phyloP scores from a whole-genome alignment of 2,113 vertebrate species.

The Brienomyrus longianalis region DNA sequence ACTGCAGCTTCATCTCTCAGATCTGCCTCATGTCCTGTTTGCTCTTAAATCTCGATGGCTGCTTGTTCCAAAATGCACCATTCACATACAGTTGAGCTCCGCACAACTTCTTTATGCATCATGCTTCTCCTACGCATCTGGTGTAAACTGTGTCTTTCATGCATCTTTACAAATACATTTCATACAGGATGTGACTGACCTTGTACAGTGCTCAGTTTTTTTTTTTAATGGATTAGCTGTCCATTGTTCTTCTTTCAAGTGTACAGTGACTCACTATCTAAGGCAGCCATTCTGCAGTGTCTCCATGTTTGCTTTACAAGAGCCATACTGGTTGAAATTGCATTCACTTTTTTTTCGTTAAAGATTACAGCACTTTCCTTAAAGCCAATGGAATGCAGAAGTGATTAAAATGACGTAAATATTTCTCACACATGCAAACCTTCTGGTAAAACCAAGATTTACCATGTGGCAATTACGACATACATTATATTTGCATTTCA shows the following conservation, averaged over 20 bases:
- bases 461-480: not conserved
- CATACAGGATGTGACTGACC: not conserved
- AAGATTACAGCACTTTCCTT: not conserved
- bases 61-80: not conserved
- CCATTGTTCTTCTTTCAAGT: not conserved
- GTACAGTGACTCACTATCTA: not conserved
- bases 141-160: not conserved
- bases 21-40: not conserved
- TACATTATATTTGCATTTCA: not conserved
- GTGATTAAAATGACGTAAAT: not conserved
- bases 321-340: not conserved
- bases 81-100: not conserved
- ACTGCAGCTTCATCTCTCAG: not conserved
- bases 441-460: not conserved
- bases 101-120: not conserved
- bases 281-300: not conserved
- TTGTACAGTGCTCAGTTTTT: not conserved
- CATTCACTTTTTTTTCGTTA: not conserved
- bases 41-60: not conserved
- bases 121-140: not conserved
- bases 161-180: not conserved
- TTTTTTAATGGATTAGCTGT: not conserved
- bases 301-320: not conserved
- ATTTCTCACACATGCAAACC: not conserved
- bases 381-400: not conserved